Percentiles rank a stretch among this genome's conserved stretches.
Evolutionary conservation across 2,888 invertebrate species (phyloP).

Genomic region (Xestia sexstrigata): DNA sequence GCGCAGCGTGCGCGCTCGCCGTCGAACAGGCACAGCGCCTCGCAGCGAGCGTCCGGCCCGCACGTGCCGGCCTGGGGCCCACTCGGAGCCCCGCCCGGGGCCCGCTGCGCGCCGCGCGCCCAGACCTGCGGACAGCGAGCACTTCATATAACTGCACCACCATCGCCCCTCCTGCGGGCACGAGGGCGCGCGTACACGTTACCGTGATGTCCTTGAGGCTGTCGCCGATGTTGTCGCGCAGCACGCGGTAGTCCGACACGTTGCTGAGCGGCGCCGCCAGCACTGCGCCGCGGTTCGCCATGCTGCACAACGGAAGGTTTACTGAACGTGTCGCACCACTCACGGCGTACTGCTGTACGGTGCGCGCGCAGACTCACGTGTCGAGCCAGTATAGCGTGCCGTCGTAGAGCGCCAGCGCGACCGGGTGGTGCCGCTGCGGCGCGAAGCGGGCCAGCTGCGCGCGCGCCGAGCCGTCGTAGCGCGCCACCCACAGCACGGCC

Average conservation of each 20-base stretch:
- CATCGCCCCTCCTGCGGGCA: rapidly evolving
- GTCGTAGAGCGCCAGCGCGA: constrained; percentile 92
- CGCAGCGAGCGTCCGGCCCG: constrained; percentile 89
- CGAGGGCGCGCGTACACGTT: not conserved
- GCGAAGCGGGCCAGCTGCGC: constrained; percentile 60
- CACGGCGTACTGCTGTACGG: too few relatives aligned
- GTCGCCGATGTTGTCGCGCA: constrained; percentile 91
- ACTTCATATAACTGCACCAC: not conserved
- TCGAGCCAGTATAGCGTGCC: constrained; percentile 95
- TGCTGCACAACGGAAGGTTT: constrained; percentile 63
- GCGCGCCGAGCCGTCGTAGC: constrained; percentile 92
- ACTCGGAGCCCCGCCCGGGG: constrained; percentile 54
- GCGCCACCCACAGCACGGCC: constrained; percentile 93
- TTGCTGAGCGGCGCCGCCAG: constrained; percentile 91
- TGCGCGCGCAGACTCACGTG: constrained; percentile 87
- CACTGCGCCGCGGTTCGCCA: constrained; percentile 91
- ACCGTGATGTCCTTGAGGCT: constrained; percentile 92
- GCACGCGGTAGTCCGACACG: constrained; percentile 88
- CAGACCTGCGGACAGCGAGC: constrained; percentile 56
- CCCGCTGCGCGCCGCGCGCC: constrained; percentile 79
- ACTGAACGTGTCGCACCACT: not conserved
- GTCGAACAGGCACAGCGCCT: constrained; percentile 94
- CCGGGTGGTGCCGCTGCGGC: constrained; percentile 82
- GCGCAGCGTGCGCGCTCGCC: constrained; percentile 93
- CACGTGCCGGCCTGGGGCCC: constrained; percentile 71